A percentile compares a stretch with the other conserved stretches of the same genome.
Conservation (phyloP, 2,888 invertebrate genomes). For the Myopa testacea region DNA sequence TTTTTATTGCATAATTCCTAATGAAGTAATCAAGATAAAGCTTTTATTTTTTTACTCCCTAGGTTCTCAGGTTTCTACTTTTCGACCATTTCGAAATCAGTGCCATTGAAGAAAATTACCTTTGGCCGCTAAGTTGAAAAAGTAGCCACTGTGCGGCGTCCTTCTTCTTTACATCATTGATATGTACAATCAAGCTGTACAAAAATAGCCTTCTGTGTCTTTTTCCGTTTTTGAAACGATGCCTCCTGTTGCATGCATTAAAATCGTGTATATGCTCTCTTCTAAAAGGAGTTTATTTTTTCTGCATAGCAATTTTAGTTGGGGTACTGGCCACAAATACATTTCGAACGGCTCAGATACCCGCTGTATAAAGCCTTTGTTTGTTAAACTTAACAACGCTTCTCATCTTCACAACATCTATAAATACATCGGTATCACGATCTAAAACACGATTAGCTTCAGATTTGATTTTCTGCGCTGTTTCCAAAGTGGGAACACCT, state of each 20-base stretch:
- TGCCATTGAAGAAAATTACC: too few species aligned
- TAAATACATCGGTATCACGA: neutral
- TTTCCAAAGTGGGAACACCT: neutral
- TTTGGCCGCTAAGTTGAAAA: too few species aligned
- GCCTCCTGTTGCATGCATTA: conserved; percentile 2
- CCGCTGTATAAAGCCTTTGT: conserved; percentile 4
- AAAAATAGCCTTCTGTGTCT: neutral
- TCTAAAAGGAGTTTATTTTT: neutral
- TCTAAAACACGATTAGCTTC: neutral
- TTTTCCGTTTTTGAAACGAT: neutral
- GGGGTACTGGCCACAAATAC: neutral
- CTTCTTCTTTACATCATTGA: neutral
- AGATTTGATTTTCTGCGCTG: neutral
- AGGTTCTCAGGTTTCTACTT: too few species aligned
- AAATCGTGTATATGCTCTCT: neutral
- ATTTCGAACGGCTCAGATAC: conserved; percentile 1
- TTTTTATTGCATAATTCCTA: too few species aligned
- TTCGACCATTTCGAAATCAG: too few species aligned
- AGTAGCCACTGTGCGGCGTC: too few species aligned
- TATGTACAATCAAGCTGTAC: neutral
- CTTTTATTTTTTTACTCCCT: too few species aligned
- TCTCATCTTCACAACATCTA: neutral
- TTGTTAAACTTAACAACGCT: neutral
- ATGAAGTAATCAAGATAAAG: too few species aligned
- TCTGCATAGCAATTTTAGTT: neutral